Conservation (phyloP, 2,888 invertebrate species). For the Parnassius smintheus region DNA sequence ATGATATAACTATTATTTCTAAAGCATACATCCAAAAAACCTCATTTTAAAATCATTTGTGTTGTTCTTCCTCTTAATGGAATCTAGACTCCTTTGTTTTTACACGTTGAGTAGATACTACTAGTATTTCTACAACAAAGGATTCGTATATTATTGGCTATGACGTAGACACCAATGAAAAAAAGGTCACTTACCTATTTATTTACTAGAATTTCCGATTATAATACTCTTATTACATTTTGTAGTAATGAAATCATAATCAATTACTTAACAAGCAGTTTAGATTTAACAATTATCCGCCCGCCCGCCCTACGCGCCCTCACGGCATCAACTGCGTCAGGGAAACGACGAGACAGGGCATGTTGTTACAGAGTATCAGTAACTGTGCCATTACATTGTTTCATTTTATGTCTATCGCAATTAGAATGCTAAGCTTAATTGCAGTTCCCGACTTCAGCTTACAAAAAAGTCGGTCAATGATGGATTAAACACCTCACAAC, state of each 20-base stretch:
- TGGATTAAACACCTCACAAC: neutral
- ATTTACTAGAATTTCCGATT: neutral
- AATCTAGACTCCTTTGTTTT: neutral
- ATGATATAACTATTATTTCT: too few species aligned
- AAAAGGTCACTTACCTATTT: constrained; percentile 41
- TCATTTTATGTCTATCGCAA: constrained; percentile 14
- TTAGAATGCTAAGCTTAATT: constrained; percentile 14
- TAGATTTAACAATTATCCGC: constrained; percentile 16
- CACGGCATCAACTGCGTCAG: constrained; percentile 41
- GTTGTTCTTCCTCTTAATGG: too few species aligned
- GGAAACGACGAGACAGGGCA: constrained; percentile 11
- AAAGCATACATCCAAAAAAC: too few species aligned
- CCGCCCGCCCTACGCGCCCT: constrained; percentile 47
- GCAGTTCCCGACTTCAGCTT: neutral
- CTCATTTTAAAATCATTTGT: too few species aligned
- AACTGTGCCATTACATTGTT: constrained; percentile 12
- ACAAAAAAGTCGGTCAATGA: neutral
- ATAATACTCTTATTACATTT: constrained; percentile 8
- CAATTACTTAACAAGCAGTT: neutral
- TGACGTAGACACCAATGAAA: constrained; percentile 40
- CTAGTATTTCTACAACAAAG: constrained; percentile 24
- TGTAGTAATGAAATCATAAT: constrained; percentile 1
- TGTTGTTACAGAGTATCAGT: constrained; percentile 21
- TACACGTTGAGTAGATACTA: neutral
- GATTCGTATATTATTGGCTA: constrained; percentile 28